phyloP scores from a whole-genome alignment of 2,888 invertebrate genomes.

The Anticlea derivata region DNA sequence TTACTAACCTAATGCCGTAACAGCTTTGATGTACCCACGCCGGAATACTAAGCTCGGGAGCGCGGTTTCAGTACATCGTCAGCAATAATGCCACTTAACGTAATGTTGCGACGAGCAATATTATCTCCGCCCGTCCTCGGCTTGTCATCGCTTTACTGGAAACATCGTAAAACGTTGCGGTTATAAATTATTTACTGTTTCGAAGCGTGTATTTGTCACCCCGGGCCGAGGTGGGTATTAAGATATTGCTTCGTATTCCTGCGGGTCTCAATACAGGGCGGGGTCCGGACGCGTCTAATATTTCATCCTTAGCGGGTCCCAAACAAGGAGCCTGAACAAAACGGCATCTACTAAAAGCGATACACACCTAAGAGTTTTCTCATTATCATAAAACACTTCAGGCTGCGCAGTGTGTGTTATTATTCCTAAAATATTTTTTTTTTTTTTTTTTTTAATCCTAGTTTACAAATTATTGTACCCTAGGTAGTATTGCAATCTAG shows the following conservation, averaged over 20 bases:
- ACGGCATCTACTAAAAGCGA: slow-evolving; percentile 45
- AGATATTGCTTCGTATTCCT: slow-evolving; percentile 81
- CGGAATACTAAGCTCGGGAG: slow-evolving; percentile 51
- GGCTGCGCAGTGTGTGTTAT: slow-evolving; percentile 43
- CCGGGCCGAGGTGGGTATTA: slow-evolving; percentile 74
- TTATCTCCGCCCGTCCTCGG: slow-evolving; percentile 47
- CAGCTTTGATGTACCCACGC: slow-evolving; percentile 60
- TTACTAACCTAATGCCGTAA: slow-evolving; percentile 50
- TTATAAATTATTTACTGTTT: slow-evolving; percentile 81
- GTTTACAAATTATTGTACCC: too few relatives aligned
- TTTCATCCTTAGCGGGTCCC: slow-evolving; percentile 67
- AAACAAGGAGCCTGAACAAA: slow-evolving; percentile 51
- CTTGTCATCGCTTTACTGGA: slow-evolving; percentile 65
- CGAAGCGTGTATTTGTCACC: slow-evolving; percentile 78
- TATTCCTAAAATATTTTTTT: slow-evolving; percentile 32
- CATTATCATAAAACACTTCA: slow-evolving; percentile 62
- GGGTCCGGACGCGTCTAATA: slow-evolving; percentile 71
- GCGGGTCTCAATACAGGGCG: slow-evolving; percentile 76
- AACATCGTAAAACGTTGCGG: slow-evolving; percentile 65
- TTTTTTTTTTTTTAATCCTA: too few relatives aligned
- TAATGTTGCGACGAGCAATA: slow-evolving; percentile 57
- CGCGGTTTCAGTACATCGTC: slow-evolving; percentile 52
- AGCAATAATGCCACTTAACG: slow-evolving; percentile 66
- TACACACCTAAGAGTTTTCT: slow-evolving; percentile 51
- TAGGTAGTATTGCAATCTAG: too few relatives aligned